These are phyloP conservation scores for Synanthedon tipuliformis DNA, from an alignment of 2,888 invertebrate genomes.

Conservation along the genomic window DNA sequence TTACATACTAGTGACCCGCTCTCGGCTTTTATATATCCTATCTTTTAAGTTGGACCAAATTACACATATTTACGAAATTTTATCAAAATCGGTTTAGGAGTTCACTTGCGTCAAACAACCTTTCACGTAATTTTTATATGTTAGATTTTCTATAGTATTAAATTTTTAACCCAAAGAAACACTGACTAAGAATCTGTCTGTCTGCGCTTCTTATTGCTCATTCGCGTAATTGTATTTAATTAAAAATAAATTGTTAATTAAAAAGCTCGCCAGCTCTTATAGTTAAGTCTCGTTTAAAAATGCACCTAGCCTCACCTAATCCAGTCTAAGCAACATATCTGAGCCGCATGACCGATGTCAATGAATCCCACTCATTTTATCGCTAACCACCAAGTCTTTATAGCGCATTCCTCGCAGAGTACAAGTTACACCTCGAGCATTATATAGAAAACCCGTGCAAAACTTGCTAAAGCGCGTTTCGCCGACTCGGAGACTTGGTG, in stretches of 20 bases:
- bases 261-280: background rate
- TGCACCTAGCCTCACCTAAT: constrained; percentile 30
- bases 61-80: too few relatives aligned
- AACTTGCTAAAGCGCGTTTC: constrained; percentile 24
- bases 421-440: constrained; percentile 15
- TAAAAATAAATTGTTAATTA: background rate
- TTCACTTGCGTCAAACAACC: too few relatives aligned
- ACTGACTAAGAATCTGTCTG: too few relatives aligned
- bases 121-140: too few relatives aligned
- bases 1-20: too few relatives aligned
- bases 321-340: constrained; percentile 45
- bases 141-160: too few relatives aligned
- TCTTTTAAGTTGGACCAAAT: too few relatives aligned
- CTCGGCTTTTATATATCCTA: too few relatives aligned
- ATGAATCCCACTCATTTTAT: constrained; percentile 53
- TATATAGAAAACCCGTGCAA: constrained; percentile 19
- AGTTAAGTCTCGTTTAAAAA: constrained; percentile 9
- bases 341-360: constrained; percentile 48
- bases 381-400: constrained; percentile 25
- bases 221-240: background rate
- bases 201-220: too few relatives aligned
- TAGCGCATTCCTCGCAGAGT: constrained; percentile 21
- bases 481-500: constrained; percentile 17
- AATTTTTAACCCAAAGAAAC: too few relatives aligned
- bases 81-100: too few relatives aligned